These are phyloP conservation scores for Rhynchophorus ferrugineus DNA, from an alignment of 1,140 invertebrate genomes.

Conservation along the genomic window DNA sequence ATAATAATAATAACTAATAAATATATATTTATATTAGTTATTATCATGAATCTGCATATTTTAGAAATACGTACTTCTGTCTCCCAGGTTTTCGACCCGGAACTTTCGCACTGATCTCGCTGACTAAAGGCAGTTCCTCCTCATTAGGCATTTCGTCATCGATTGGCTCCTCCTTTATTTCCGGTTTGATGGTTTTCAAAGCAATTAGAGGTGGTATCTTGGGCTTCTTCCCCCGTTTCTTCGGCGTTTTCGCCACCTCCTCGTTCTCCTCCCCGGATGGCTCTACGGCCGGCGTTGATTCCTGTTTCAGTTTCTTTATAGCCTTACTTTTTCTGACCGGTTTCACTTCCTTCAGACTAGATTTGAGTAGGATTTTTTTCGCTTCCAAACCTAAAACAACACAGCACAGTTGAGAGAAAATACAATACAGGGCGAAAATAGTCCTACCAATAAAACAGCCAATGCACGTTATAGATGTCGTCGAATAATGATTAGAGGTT, in stretches of 20 bases:
- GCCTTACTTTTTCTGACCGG: conserved; percentile 15
- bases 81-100: conserved; percentile 10
- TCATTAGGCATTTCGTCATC: not conserved
- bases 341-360: conserved; percentile 30
- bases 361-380: conserved; percentile 35
- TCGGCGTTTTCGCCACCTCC: conserved; percentile 23
- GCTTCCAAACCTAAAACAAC: conserved; percentile 20
- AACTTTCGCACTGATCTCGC: conserved; percentile 9
- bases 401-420: no score
- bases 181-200: conserved; percentile 19
- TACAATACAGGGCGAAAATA: no score
- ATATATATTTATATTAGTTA: no score
- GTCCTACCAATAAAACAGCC: no score
- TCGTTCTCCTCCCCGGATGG: conserved; percentile 29
- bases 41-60: no score
- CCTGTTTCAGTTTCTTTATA: conserved; percentile 12
- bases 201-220: conserved; percentile 7
- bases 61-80: not conserved
- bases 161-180: conserved; percentile 1
- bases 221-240: conserved; percentile 25
- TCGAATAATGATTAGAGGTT: no score
- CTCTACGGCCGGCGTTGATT: conserved; percentile 29
- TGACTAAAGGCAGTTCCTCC: conserved; percentile 8
- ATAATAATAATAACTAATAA: no score
- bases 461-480: no score